These are phyloP conservation scores for Petromus typicus DNA, from an alignment of 2,113 vertebrate species.

Conservation along the genomic window DNA sequence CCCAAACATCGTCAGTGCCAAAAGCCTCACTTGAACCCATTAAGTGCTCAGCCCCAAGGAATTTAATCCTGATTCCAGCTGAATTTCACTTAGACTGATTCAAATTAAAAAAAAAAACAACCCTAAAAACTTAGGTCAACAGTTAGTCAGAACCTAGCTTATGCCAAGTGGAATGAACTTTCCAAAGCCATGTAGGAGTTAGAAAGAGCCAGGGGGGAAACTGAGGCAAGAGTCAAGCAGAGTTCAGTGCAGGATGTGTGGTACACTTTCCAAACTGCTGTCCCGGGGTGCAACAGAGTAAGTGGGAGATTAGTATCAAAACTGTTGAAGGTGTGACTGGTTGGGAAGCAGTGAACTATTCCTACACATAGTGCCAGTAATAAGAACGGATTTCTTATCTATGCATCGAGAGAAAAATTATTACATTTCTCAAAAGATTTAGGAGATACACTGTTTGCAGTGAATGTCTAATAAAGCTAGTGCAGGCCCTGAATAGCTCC, in stretches of 20 bases:
- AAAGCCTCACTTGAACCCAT: background rate
- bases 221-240: background rate
- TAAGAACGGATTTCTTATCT: background rate
- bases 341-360: background rate
- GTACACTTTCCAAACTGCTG: background rate
- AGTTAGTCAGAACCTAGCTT: background rate
- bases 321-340: background rate
- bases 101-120: background rate
- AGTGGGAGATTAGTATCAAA: background rate
- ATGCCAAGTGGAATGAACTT: slow-evolving; percentile 31
- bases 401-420: background rate
- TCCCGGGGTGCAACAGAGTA: background rate
- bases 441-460: background rate
- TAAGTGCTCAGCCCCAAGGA: background rate
- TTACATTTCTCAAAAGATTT: background rate
- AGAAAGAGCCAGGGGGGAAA: background rate
- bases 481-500: background rate
- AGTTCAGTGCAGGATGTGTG: background rate
- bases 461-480: background rate
- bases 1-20: slow-evolving; percentile 4
- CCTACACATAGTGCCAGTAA: background rate
- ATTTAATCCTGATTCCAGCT: background rate
- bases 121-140: background rate
- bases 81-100: slow-evolving; percentile 42
- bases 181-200: background rate